Base-by-base conservation (phyloP, 2,888 invertebrate species). In the Drosophila limbata region DNA sequence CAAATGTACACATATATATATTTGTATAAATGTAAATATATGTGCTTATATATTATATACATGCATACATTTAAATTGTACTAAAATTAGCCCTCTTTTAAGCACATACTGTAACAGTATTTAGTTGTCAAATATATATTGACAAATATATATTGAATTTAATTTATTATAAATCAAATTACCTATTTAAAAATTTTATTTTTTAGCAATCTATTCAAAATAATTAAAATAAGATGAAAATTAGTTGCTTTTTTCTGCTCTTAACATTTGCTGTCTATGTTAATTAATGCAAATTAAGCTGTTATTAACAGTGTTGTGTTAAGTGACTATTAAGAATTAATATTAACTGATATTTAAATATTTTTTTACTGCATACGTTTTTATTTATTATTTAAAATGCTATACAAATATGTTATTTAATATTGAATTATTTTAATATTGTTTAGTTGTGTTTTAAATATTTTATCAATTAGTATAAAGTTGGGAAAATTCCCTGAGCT, bases 21-120 rank as follows among this genome's bases (percentile, higher is more conserved):
- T 31, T 17, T 53, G 3, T 42, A 45, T 37, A 52, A 4, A 33
- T 33, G n/a, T 33, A 4, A n/a, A 31, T 17, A 51, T 25, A 13
- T 57, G 11, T 44, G 31, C 51, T 15, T 21, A 51, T 25, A 56
- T 57, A 53, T 28, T 35, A 28, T 39, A 44, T 33, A 39, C 25
- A 28, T 28, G 21, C 21, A 28, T 28, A 28, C 8, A 28, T 33
- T 55, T 25, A 44, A 56, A 56, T 44, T 44, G n/a, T 6, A 15
- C 21, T 44, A 33, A 44, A 56, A 56, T 56, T 44, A 44, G 44
- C 31, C 4, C 3, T 11, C 33, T 9, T 35, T 33, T 35, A 35
- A n/a, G 19, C 33, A 25, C 50, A 33, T 8, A 4, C 28, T 28
- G 28, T 28, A 28, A 5, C 52, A n/a, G 1, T 25, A 25, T 15